Evolutionary conservation across 2,113 vertebrate genomes (phyloP), one percentile per base, ranked within the genome.

Genomic region (Pseudois nayaur): DNA sequence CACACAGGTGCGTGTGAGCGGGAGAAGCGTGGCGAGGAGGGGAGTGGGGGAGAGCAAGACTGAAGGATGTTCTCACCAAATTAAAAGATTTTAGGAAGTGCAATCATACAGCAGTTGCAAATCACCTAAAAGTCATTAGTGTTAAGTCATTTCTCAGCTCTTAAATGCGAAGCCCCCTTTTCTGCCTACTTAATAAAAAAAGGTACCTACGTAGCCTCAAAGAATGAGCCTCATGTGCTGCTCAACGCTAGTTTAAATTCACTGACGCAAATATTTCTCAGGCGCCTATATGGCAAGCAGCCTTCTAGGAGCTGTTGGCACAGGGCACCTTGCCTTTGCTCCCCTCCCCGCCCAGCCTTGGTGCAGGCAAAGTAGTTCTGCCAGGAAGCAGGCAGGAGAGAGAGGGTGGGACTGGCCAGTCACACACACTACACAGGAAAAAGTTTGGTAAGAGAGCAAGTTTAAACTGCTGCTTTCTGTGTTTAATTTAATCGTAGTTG

Each of bases 141-240:
- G 59, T 12, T 21, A 36, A 94, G 36, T 55, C 27, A 40, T 23
- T 50, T 90, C 48, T 25, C 21, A 78, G 45, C 52, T 78, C n/a
- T 57, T 91, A 59, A 84, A 76, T 6, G 48, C 8, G 17, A 85
- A 54, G 33, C 64, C 36, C 48, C 4, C 12, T 76, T 55, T 40
- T 59, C 48, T 43, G 19, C 23, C 64, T n/a, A 50, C 14, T 23
- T 45, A 19, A 52, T 1, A 64, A 64, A 84, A 27, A 78, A 29
- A 81, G 55, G 33, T 2, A 23, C 0, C 13, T 1, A 17, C 1
- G 29, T 10, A 36, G 55, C 57, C 19, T 11, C 27, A 10, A 4
- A 31, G 12, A 43, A 10, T 1, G 23, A 25, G 8, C 36, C 10
- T 23, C 25, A 0, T 0, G 36, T 1, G 25, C 43, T 5, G 5